A percentile compares a stretch with the other conserved stretches of the same genome.
Evolutionary conservation across 2,888 invertebrate genomes (phyloP).

Genomic region (Lasioglossum marginatum): DNA sequence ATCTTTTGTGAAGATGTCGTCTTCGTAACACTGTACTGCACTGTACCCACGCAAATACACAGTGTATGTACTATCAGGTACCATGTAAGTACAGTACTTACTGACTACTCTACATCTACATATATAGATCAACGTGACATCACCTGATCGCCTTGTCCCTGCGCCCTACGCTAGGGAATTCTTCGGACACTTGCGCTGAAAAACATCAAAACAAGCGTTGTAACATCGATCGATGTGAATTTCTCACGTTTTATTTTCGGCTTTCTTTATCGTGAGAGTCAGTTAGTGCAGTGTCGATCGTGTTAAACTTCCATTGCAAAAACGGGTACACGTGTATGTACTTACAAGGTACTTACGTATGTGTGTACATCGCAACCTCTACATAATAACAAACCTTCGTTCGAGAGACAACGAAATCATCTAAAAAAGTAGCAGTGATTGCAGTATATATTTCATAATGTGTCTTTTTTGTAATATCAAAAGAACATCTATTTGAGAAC

Average conservation of each 20-base stretch:
- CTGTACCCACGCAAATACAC: too few species aligned
- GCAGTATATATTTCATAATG: conserved; percentile 35
- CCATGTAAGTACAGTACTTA: too few species aligned
- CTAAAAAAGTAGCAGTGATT: background rate
- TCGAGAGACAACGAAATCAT: background rate
- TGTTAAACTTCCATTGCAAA: background rate
- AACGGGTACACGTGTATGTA: background rate
- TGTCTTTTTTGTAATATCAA: background rate
- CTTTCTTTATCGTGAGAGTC: background rate
- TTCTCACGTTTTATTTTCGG: background rate
- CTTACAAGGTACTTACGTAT: background rate
- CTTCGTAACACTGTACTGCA: too few species aligned
- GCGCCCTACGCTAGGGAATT: background rate
- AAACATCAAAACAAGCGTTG: background rate
- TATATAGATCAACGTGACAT: too few species aligned
- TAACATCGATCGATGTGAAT: background rate
- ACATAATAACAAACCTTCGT: background rate
- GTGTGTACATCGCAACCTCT: background rate
- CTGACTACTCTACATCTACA: too few species aligned
- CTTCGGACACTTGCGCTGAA: background rate
- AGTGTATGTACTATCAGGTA: too few species aligned
- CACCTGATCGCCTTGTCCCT: background rate
- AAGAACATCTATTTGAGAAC: background rate
- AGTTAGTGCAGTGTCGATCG: background rate
- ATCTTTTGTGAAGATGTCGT: too few species aligned